Percentiles rank a stretch among this genome's conserved stretches.
Conservation (phyloP, 2,888 invertebrate species). For the Hirtodrosophila cameraria region DNA sequence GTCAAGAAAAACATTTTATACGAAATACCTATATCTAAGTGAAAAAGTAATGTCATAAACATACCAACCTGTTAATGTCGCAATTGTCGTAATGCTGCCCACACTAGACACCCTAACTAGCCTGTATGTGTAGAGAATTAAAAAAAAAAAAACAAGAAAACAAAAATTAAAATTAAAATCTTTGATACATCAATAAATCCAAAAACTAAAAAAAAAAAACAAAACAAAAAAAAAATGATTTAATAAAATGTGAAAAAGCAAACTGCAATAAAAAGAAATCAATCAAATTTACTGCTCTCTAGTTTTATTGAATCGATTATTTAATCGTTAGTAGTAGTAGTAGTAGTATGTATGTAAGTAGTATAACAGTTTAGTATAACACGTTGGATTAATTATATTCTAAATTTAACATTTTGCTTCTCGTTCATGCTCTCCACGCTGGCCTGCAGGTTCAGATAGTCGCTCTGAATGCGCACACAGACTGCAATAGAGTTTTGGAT, state of each 20-base stretch:
- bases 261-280: conserved; percentile 64
- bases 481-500: conserved; percentile 67
- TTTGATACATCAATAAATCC: conserved; percentile 63
- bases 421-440: conserved; percentile 80
- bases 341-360: conserved; percentile 4
- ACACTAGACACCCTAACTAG: conserved; percentile 50
- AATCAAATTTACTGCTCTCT: conserved; percentile 17
- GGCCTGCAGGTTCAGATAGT: conserved; percentile 76
- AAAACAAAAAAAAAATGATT: conserved; percentile 29
- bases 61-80: conserved; percentile 60
- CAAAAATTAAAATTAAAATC: conserved; percentile 38
- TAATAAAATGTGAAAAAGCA: conserved; percentile 28
- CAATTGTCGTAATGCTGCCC: conserved; percentile 63
- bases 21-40: conserved; percentile 58
- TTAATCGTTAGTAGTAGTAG: neutral
- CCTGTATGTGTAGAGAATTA: conserved; percentile 67
- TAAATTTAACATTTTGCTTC: conserved; percentile 77
- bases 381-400: conserved; percentile 49
- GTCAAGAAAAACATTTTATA: conserved; percentile 54
- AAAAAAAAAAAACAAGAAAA: conserved; percentile 30
- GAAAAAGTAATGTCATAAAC: conserved; percentile 48
- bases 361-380: conserved; percentile 35
- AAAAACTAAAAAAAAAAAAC: conserved; percentile 22
- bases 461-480: conserved; percentile 81
- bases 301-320: conserved; percentile 21